A percentile compares a stretch with the other conserved stretches of the same genome.
Conservation (phyloP, 30 jellyfish, hydroid and myxozoan genomes). For the Chironex yamaguchii region DNA sequence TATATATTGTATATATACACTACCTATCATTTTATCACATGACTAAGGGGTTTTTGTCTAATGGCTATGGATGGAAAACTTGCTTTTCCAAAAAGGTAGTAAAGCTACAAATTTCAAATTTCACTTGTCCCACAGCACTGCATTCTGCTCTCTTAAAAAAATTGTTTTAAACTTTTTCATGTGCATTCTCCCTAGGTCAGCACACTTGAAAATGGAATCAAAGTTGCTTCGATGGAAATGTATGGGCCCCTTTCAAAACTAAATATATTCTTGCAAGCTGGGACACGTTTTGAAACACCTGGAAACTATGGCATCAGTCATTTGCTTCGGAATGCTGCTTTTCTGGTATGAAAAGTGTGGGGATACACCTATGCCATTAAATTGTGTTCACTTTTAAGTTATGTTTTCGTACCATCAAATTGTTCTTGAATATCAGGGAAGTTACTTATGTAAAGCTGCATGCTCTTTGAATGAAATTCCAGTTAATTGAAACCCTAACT, state of each 20-base stretch:
- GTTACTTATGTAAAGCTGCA: too few species aligned
- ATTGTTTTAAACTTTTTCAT: neutral
- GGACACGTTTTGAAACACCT: conserved; percentile 88
- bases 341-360: conserved; percentile 87
- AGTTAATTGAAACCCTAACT: too few species aligned
- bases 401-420: neutral
- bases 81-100: too few species aligned
- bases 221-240: conserved; percentile 69
- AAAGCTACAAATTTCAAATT: too few species aligned
- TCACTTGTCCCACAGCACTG: too few species aligned
- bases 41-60: too few species aligned
- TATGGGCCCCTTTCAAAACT: conserved; percentile 73
- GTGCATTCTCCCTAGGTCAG: conserved; percentile 50
- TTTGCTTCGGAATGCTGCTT: conserved; percentile 84
- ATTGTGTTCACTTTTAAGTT: neutral
- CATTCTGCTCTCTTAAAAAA: too few species aligned
- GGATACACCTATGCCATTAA: too few species aligned
- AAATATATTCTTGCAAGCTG: conserved; percentile 71
- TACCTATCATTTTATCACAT: too few species aligned
- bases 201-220: conserved; percentile 81
- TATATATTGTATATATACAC: too few species aligned
- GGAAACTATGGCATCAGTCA: conserved; percentile 81
- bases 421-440: neutral
- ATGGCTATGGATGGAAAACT: too few species aligned
- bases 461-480: too few species aligned